A percentile compares a stretch with the other conserved stretches of the same genome.
These are phyloP conservation scores for Nymphalis io DNA, from an alignment of 1,140 invertebrate species.

Conservation along the genomic window DNA sequence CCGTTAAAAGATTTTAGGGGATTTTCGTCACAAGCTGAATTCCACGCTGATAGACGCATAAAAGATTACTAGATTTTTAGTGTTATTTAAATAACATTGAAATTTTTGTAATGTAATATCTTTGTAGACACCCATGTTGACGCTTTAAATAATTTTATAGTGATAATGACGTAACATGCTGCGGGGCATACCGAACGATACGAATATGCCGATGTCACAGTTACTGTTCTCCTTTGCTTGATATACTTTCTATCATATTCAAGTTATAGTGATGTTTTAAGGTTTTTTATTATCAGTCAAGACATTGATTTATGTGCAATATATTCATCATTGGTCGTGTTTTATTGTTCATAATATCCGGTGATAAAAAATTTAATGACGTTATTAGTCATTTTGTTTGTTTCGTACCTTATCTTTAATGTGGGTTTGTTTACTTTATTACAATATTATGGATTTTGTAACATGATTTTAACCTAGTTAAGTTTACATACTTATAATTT, in stretches of 20 bases:
- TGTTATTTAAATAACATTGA: no score
- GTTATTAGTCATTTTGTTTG: not conserved
- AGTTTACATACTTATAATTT: no score
- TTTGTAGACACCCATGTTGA: not conserved
- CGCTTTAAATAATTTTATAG: not conserved
- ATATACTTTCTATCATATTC: conserved; percentile 17
- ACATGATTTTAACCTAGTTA: not conserved
- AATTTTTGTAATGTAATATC: not conserved
- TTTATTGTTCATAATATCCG: conserved; percentile 23
- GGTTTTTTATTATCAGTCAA: conserved; percentile 16
- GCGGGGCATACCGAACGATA: conserved; percentile 16
- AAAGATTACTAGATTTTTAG: no score
- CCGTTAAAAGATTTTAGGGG: no score
- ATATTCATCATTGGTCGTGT: conserved; percentile 17
- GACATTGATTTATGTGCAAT: conserved; percentile 24
- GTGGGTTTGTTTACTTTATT: not conserved
- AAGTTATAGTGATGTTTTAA: conserved; percentile 12
- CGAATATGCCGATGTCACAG: conserved; percentile 16
- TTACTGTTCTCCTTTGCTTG: conserved; percentile 9
- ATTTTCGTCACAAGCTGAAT: no score
- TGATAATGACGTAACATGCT: not conserved
- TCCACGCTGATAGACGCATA: no score
- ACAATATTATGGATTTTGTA: not conserved
- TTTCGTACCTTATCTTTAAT: conserved; percentile 2
- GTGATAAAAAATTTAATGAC: conserved; percentile 6